Conservation (phyloP, 2,888 invertebrate genomes). For the Tachystola acroxantha region DNA sequence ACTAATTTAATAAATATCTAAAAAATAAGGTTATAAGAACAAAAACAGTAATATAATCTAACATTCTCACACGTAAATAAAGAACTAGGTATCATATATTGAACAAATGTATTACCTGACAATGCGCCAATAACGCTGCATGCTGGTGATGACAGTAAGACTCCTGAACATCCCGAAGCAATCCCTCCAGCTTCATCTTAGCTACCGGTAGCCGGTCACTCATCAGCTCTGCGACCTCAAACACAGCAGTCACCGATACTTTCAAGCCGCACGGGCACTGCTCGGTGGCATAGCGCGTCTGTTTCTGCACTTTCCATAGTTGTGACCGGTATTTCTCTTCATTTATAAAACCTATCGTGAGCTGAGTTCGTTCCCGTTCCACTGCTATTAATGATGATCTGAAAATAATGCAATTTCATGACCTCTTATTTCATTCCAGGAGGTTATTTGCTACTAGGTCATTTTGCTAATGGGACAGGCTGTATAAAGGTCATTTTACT, state of each 20-base stretch:
- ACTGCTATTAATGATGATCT: constrained; percentile 57
- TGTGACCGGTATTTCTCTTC: constrained; percentile 43
- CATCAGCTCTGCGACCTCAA: constrained; percentile 48
- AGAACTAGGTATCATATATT: no score
- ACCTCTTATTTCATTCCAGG: no score
- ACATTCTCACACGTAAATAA: no score
- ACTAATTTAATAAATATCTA: no score
- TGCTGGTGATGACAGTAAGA: constrained; percentile 65
- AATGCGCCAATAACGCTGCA: constrained; percentile 51
- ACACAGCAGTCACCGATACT: constrained; percentile 27
- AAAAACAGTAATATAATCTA: no score
- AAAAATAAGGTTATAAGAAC: no score
- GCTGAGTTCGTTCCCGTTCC: constrained; percentile 45
- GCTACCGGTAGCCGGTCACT: constrained; percentile 51
- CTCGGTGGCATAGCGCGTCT: constrained; percentile 25
- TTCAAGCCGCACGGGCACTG: constrained; percentile 41
- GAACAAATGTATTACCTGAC: constrained; percentile 49
- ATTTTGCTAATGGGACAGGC: no score
- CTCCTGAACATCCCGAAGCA: constrained; percentile 54
- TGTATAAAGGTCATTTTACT: no score
- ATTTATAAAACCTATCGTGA: constrained; percentile 38
- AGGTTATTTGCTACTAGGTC: no score
- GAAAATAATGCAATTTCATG: not conserved
- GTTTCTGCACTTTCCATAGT: constrained; percentile 56
- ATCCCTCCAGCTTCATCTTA: constrained; percentile 43